Evolutionary conservation across 2,797 vertebrate species (phyloP).

Genomic region (Thalassophryne amazonica): DNA sequence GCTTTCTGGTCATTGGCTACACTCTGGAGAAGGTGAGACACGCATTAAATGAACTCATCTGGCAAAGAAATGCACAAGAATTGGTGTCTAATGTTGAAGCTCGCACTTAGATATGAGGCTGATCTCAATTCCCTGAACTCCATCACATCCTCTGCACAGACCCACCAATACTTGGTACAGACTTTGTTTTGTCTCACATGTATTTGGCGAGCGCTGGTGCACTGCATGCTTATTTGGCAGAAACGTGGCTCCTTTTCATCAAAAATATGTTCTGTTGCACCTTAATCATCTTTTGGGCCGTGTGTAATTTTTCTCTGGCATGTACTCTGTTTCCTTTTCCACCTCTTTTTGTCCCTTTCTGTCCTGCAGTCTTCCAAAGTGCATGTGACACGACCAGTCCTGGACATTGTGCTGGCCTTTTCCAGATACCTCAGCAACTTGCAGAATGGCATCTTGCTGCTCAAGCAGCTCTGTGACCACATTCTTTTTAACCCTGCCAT

Average conservation of each 20-base stretch:
- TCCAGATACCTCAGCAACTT: constrained; percentile 95
- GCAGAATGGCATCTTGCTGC: constrained; percentile 88
- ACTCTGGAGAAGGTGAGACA: constrained; percentile 93
- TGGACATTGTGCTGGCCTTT: constrained; percentile 94
- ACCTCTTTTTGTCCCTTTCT: constrained; percentile 8
- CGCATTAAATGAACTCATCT: constrained; percentile 18
- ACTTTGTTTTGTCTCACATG: constrained; percentile 33
- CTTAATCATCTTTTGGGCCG: too few relatives aligned
- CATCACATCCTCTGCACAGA: constrained; percentile 13
- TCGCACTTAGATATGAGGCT: constrained; percentile 7
- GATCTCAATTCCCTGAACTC: constrained; percentile 7
- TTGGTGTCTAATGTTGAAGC: constrained; percentile 9
- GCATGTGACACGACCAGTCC: constrained; percentile 88
- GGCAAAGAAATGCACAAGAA: constrained; percentile 19
- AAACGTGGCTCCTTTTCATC: constrained; percentile 32
- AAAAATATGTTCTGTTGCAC: too few relatives aligned
- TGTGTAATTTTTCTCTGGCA: too few relatives aligned
- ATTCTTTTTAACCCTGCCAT: constrained; percentile 96
- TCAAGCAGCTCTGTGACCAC: constrained; percentile 97
- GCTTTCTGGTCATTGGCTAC: constrained; percentile 97
- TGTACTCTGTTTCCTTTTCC: constrained; percentile 15
- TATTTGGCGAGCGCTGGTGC: constrained; percentile 56
- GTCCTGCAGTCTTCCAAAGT: constrained; percentile 89
- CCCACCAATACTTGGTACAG: constrained; percentile 12
- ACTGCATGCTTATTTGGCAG: constrained; percentile 47